phyloP scores from a whole-genome alignment of 2,113 vertebrate genomes.

The Cochlearius cochlearius region DNA sequence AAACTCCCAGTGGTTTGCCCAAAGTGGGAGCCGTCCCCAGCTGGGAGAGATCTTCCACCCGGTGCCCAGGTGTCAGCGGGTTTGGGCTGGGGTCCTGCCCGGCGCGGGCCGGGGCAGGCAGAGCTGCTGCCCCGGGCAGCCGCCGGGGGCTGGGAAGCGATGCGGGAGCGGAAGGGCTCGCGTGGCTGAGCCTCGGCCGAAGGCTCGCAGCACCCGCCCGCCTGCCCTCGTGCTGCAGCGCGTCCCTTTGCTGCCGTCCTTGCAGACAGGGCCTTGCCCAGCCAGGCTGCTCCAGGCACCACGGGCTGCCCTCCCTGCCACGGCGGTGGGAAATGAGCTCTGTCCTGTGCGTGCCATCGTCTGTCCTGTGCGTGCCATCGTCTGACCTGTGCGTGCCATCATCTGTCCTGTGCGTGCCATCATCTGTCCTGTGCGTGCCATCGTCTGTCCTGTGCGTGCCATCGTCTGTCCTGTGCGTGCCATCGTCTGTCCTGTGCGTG shows the following conservation, averaged over 20 bases:
- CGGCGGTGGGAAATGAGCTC: background rate
- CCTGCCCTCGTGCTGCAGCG: background rate
- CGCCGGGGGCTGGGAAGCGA: background rate
- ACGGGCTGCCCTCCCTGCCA: background rate
- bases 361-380: background rate
- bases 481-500: background rate
- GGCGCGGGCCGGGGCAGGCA: background rate
- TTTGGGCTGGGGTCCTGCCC: background rate
- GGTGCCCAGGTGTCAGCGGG: background rate
- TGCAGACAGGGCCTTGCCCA: background rate
- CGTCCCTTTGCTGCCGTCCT: background rate
- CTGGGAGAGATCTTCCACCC: background rate
- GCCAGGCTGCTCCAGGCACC: background rate
- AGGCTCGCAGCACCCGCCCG: accelerated
- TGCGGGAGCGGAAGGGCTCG: background rate
- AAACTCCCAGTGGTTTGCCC: background rate
- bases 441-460: background rate
- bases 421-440: background rate
- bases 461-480: background rate
- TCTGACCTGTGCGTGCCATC: background rate
- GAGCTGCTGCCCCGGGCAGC: background rate
- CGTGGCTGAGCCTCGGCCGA: background rate
- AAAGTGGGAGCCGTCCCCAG: background rate
- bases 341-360: background rate
- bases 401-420: background rate